Evolutionary conservation across 1,140 invertebrate genomes (phyloP).

Genomic region (Teleopsis dalmanni): DNA sequence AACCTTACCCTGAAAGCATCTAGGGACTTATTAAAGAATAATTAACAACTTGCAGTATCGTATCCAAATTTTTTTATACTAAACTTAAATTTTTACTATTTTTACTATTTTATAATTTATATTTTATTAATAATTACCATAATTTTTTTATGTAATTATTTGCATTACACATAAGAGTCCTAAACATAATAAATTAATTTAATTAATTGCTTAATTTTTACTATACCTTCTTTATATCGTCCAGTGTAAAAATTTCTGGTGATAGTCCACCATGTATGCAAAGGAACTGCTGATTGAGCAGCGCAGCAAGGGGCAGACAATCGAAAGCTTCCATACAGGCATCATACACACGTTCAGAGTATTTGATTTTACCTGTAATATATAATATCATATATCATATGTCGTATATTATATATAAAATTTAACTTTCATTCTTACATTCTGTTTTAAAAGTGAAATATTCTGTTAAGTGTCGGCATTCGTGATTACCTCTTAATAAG

Average conservation of each 20-base stretch:
- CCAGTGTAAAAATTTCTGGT: constrained; percentile 98
- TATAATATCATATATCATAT: constrained; percentile 32
- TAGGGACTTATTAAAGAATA: too few species aligned
- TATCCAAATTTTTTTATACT: too few species aligned
- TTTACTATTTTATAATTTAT: too few species aligned
- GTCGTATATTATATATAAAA: constrained; percentile 6
- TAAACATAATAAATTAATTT: neutral
- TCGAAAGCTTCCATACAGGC: constrained; percentile 99
- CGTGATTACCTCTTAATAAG: constrained; percentile 97
- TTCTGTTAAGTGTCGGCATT: constrained; percentile 99
- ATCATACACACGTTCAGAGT: constrained; percentile 98
- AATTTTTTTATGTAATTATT: too few species aligned
- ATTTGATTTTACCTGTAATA: constrained; percentile 94
- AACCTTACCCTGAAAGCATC: too few species aligned
- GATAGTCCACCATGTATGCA: constrained; percentile 99
- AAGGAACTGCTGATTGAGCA: constrained; percentile 99
- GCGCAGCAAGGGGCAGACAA: constrained; percentile 95
- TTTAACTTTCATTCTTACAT: constrained; percentile 66
- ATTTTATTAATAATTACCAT: too few species aligned
- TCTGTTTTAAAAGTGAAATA: constrained; percentile 99
- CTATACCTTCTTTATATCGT: constrained; percentile 84
- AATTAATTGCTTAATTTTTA: neutral
- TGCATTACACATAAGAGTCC: neutral
- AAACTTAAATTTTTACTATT: too few species aligned
- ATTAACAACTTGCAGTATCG: too few species aligned